A percentile compares a stretch with the other conserved stretches of the same genome.
Evolutionary conservation across 2,797 vertebrate species (phyloP).

Genomic region (Microctenopoma steveboyesi): DNA sequence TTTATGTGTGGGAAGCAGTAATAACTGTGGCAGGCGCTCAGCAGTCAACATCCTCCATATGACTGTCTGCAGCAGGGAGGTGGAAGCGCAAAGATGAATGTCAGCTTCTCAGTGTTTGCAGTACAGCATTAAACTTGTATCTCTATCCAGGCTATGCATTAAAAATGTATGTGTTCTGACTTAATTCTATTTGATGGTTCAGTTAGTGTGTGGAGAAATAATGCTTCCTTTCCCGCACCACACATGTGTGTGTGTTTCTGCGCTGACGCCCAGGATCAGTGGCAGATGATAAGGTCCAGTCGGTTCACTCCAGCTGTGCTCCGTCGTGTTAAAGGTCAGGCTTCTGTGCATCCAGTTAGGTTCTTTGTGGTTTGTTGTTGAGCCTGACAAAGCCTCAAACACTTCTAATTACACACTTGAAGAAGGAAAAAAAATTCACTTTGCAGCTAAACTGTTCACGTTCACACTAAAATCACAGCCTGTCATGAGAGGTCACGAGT

Average conservation of each 20-base stretch:
- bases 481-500: neutral
- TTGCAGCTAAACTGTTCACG: neutral
- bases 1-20: conserved; percentile 13
- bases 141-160: conserved; percentile 38
- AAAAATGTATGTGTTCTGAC: conserved; percentile 49
- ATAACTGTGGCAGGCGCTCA: neutral
- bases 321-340: neutral
- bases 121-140: conserved; percentile 36
- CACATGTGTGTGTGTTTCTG: neutral
- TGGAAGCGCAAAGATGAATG: conserved; percentile 21
- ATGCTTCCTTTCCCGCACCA: conserved; percentile 2
- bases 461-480: neutral
- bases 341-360: neutral
- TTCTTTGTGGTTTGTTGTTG: neutral
- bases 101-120: conserved; percentile 30
- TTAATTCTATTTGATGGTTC: conserved; percentile 2
- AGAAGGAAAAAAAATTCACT: neutral
- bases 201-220: conserved; percentile 5
- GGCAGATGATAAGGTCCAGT: no score
- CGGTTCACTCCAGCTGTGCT: no score
- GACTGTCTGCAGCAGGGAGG: conserved; percentile 38
- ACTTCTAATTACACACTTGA: neutral
- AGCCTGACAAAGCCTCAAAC: neutral
- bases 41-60: conserved; percentile 18
- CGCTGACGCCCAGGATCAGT: neutral